Percentiles rank a stretch among this genome's conserved stretches.
These are phyloP conservation scores for Craseonycteris thonglongyai DNA, from an alignment of 2,113 vertebrate genomes.

Conservation along the genomic window DNA sequence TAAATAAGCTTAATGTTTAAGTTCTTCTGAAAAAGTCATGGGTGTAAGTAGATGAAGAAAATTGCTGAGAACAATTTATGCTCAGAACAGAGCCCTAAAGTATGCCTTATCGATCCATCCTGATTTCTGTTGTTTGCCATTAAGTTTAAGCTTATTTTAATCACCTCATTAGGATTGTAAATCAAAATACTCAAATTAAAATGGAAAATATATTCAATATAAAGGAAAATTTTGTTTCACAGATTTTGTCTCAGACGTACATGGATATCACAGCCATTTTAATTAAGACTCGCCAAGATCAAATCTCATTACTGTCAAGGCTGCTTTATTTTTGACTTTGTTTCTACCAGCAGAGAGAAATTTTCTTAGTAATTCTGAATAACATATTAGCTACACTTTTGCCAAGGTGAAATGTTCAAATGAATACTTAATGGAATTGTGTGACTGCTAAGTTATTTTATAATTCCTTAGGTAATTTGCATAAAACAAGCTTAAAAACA, in stretches of 20 bases:
- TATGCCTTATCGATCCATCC: neutral
- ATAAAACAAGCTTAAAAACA: neutral
- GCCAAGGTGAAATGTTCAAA: slow-evolving; percentile 1
- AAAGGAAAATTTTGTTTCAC: neutral
- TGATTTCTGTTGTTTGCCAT: neutral
- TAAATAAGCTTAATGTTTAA: neutral
- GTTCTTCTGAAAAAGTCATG: neutral
- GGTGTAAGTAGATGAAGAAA: neutral
- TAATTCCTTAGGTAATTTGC: slow-evolving; percentile 14
- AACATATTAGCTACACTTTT: neutral
- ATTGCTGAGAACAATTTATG: neutral
- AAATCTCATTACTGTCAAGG: neutral
- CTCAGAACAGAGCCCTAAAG: neutral
- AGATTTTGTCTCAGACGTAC: neutral
- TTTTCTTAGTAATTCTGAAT: slow-evolving; percentile 40
- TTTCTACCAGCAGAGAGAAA: neutral
- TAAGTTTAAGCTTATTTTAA: neutral
- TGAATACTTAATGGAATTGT: slow-evolving; percentile 17
- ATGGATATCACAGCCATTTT: neutral
- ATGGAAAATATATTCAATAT: neutral
- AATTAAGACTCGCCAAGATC: neutral
- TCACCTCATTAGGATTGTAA: neutral
- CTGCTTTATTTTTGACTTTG: slow-evolving; percentile 9
- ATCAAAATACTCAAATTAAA: neutral
- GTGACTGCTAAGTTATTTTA: neutral